Conservation (phyloP, 1,140 invertebrate species). For the Drosophila paulistorum region DNA sequence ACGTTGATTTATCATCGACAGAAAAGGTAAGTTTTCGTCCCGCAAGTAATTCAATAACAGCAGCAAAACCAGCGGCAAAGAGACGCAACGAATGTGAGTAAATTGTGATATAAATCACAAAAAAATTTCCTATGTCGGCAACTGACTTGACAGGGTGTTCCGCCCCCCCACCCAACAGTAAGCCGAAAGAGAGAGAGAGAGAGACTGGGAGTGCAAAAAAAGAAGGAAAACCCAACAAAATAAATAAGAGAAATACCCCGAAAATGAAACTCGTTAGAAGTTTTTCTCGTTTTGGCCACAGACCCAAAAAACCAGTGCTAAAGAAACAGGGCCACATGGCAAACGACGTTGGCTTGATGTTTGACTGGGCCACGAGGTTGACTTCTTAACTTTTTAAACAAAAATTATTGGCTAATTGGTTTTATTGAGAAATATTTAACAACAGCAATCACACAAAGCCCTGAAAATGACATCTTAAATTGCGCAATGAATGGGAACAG, state of each 20-base stretch:
- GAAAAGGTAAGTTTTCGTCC: slow-evolving; percentile 40
- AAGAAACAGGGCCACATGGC: slow-evolving; percentile 35
- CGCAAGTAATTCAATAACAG: slow-evolving; percentile 70
- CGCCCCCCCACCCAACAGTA: not conserved
- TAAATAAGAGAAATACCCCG: slow-evolving; percentile 32
- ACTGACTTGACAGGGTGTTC: slow-evolving; percentile 46
- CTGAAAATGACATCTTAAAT: not conserved
- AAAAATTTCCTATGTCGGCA: slow-evolving; percentile 60
- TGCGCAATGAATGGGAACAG: too few species aligned
- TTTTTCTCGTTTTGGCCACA: slow-evolving; percentile 51
- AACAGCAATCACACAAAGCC: slow-evolving; percentile 1
- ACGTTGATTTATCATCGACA: slow-evolving; percentile 77
- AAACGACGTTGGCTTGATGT: slow-evolving; percentile 28
- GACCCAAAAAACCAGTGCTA: slow-evolving; percentile 10
- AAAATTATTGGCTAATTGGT: slow-evolving; percentile 11
- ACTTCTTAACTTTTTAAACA: not conserved
- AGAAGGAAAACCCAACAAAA: not conserved
- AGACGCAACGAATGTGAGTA: slow-evolving; percentile 64
- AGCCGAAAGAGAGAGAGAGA: not conserved
- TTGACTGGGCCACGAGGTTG: slow-evolving; percentile 35
- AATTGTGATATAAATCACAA: slow-evolving; percentile 78
- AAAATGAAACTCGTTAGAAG: slow-evolving; percentile 69
- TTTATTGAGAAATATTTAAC: not conserved
- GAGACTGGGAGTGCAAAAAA: not conserved
- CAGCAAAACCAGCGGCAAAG: slow-evolving; percentile 28